phyloP scores from a whole-genome alignment of 2,113 vertebrate genomes.

The Seriola dumerili region DNA sequence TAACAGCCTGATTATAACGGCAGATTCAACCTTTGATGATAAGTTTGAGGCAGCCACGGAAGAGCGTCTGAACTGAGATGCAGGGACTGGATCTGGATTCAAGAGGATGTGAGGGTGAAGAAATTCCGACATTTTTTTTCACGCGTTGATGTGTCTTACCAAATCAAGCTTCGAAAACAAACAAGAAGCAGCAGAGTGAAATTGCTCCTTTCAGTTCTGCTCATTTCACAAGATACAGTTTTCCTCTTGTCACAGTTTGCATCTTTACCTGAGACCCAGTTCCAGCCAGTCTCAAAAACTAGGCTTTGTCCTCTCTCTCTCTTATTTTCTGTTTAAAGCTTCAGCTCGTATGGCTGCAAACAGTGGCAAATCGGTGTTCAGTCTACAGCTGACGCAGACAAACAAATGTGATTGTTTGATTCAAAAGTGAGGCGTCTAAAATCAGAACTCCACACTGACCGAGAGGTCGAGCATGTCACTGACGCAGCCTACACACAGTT shows the following conservation, averaged over 20 bases:
- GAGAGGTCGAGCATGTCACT: neutral
- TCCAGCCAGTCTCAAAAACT: slow-evolving; percentile 13
- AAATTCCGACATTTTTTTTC: neutral
- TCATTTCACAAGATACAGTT: slow-evolving; percentile 26
- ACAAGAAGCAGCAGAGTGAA: slow-evolving; percentile 33
- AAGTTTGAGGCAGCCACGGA: slow-evolving; percentile 17
- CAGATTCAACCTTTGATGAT: slow-evolving; percentile 66
- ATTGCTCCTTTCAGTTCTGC: slow-evolving; percentile 32
- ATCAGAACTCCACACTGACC: neutral
- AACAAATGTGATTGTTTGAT: neutral
- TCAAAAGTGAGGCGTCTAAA: neutral
- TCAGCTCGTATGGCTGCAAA: slow-evolving; percentile 6
- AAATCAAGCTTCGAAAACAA: slow-evolving; percentile 41
- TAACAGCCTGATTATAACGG: slow-evolving; percentile 56
- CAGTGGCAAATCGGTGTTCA: neutral
- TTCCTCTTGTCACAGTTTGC: slow-evolving; percentile 27
- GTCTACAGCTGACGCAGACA: neutral
- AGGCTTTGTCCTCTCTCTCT: slow-evolving; percentile 11
- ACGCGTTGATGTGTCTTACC: slow-evolving; percentile 7
- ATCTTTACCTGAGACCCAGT: neutral
- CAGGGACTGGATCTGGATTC: slow-evolving; percentile 14
- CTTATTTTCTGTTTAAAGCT: slow-evolving; percentile 19
- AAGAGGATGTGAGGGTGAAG: slow-evolving; percentile 27
- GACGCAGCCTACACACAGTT: neutral
- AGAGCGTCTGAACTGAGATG: slow-evolving; percentile 18